Evolutionary conservation across 2,113 vertebrate species (phyloP), one percentile per base, ranked within the genome.

Genomic region (Rattus rattus): DNA sequence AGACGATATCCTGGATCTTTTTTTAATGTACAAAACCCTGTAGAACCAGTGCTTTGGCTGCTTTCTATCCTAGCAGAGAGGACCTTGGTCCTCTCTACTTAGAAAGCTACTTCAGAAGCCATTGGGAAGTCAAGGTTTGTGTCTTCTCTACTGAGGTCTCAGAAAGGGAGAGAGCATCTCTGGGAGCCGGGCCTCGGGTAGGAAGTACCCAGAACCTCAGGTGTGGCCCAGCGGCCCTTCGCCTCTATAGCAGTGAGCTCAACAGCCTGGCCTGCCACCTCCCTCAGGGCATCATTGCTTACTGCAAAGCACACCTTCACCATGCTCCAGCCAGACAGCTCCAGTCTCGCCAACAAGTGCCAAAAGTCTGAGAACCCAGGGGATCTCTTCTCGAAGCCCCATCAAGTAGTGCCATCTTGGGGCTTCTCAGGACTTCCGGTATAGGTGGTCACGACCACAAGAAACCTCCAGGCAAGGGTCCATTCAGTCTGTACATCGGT

Each of bases 401-500:
- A 52, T 43, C 49, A 43, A 30, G 20, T 70, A 30, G n/a, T 5
- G 9, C 28, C 56, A 5, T 26, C 76, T 61, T 47, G 28, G 17
- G 73, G 73, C 24, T 67, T 63, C 59, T 30, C 59, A 30, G 59
- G 83, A 43, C 39, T 30, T 43, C 30, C 0, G 16, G n/a, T 8
- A 36, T 65, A 54, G 56, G 39, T 26, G 22, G n/a, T n/a, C 12
- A 47, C 81, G 5, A 20, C n/a, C 65, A 77, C 85, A 54, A 56
- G 56, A 87, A 39, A 69, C 30, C 24, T 54, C 13, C 5, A 33
- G 67, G 28, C 72, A 22, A 54, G 13, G 3, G 54, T 13, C 1
- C 26, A 0, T 1, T 2, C 11, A 1, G 19, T 2, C 6, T 5
- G 59, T 26, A 13, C 28, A 0, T 1, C 2, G 4, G 33, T 6